Conservation (phyloP, 1,140 invertebrate genomes). For the Platyura marginata region DNA sequence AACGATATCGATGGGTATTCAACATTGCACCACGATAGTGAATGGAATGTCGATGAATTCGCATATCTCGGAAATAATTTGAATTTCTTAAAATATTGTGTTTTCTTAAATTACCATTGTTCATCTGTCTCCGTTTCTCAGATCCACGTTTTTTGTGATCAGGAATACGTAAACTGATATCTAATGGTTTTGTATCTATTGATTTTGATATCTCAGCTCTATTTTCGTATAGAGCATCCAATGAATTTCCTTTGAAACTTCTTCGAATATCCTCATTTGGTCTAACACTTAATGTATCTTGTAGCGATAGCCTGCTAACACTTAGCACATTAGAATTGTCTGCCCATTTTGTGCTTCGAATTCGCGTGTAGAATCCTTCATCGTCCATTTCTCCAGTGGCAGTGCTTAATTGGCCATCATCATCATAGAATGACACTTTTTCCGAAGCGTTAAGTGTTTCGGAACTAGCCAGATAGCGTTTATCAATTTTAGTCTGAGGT, state of each 20-base stretch:
- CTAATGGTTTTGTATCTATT: not conserved
- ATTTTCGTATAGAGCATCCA: not conserved
- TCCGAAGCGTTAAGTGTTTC: slow-evolving; percentile 21
- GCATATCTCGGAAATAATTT: slow-evolving; percentile 57
- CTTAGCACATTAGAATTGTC: not conserved
- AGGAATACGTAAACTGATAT: not conserved
- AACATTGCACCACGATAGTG: slow-evolving; percentile 62
- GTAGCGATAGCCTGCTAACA: slow-evolving; percentile 1
- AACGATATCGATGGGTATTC: slow-evolving; percentile 58
- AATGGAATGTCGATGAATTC: slow-evolving; percentile 58
- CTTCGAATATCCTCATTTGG: not conserved
- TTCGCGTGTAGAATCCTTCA: not conserved
- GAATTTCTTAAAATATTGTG: slow-evolving; percentile 25
- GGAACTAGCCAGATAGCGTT: slow-evolving; percentile 16
- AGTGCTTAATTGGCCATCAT: not conserved
- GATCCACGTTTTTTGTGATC: slow-evolving; percentile 8
- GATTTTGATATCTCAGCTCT: not conserved
- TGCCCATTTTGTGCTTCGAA: not conserved
- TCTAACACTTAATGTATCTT: not conserved
- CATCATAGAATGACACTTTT: slow-evolving; percentile 11
- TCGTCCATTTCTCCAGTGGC: not conserved
- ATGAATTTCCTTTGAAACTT: slow-evolving; percentile 1
- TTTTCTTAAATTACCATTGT: slow-evolving; percentile 12
- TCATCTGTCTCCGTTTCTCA: not conserved
- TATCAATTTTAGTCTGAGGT: slow-evolving; percentile 5